Percentiles rank a stretch among this genome's conserved stretches.
These are phyloP conservation scores for Dunckerocampus dactyliophorus DNA, from an alignment of 2,113 vertebrate species.

Conservation along the genomic window DNA sequence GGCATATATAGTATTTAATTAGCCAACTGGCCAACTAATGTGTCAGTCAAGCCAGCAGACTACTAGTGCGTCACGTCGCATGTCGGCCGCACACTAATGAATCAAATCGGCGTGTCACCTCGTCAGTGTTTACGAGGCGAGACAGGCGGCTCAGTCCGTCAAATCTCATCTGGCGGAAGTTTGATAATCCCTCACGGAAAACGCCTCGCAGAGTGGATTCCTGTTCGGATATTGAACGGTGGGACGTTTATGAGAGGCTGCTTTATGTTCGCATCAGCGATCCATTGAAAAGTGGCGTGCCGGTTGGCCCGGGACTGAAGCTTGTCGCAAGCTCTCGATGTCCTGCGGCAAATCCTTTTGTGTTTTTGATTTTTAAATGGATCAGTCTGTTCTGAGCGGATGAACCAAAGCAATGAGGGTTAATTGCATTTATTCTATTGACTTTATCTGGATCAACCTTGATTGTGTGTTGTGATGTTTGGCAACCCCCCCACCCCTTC, in stretches of 20 bases:
- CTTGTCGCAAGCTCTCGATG: not conserved
- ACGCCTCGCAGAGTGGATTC: not conserved
- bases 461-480: not conserved
- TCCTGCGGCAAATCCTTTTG: constrained; percentile 8
- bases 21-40: not conserved
- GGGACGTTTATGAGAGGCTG: constrained; percentile 7
- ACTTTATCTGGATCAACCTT: not conserved
- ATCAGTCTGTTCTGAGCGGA: constrained; percentile 1
- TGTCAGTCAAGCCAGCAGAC: not conserved
- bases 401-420: not conserved
- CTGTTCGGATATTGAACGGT: not conserved
- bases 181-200: not conserved
- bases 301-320: not conserved
- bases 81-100: not conserved
- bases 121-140: not conserved
- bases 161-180: not conserved
- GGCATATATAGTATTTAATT: not conserved
- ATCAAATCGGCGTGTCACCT: not conserved
- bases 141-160: not conserved
- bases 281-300: not conserved
- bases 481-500: not conserved
- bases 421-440: not conserved
- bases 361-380: constrained; percentile 12
- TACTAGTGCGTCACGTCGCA: not conserved
- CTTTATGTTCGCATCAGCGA: constrained; percentile 7